These are phyloP conservation scores for Lasioglossum zephyrum DNA, from an alignment of 2,888 invertebrate species.

Conservation along the genomic window DNA sequence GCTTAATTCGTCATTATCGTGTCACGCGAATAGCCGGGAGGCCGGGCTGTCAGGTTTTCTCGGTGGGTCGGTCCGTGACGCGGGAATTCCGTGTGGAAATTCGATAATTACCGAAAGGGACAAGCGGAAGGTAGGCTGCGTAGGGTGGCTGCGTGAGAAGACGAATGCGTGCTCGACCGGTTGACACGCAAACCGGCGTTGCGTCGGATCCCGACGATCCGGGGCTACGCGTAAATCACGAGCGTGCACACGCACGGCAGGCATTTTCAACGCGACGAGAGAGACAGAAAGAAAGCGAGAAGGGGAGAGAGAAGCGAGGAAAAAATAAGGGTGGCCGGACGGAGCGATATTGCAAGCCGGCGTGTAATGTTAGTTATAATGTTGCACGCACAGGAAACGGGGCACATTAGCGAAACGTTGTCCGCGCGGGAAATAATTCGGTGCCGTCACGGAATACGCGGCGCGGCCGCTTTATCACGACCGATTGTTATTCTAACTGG, in stretches of 20 bases:
- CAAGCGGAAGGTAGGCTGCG: slow-evolving; percentile 46
- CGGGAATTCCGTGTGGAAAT: slow-evolving; percentile 68
- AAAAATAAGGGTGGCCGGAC: slow-evolving; percentile 39
- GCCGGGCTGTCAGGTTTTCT: slow-evolving; percentile 63
- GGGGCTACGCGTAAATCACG: slow-evolving; percentile 66
- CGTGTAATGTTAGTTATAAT: slow-evolving; percentile 57
- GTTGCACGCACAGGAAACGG: slow-evolving; percentile 66
- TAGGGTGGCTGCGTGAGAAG: slow-evolving; percentile 62
- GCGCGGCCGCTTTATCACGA: slow-evolving; percentile 32
- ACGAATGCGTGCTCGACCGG: slow-evolving; percentile 60
- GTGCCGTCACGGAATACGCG: slow-evolving; percentile 56
- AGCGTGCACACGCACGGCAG: slow-evolving; percentile 3
- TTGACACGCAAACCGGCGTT: slow-evolving; percentile 59
- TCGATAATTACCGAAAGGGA: slow-evolving; percentile 74
- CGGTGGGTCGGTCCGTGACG: slow-evolving; percentile 27
- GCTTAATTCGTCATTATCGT: slow-evolving; percentile 73
- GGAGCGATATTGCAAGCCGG: slow-evolving; percentile 48
- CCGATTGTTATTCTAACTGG: slow-evolving; percentile 63
- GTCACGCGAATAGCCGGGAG: slow-evolving; percentile 65
- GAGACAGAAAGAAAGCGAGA: not conserved
- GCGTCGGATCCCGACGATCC: slow-evolving; percentile 33
- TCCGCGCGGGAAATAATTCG: slow-evolving; percentile 60
- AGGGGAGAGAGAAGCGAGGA: not conserved
- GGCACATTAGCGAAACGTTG: slow-evolving; percentile 62
- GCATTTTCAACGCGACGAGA: slow-evolving; percentile 4